Conservation (phyloP, 1,140 invertebrate genomes). For the Cydia fagiglandana region DNA sequence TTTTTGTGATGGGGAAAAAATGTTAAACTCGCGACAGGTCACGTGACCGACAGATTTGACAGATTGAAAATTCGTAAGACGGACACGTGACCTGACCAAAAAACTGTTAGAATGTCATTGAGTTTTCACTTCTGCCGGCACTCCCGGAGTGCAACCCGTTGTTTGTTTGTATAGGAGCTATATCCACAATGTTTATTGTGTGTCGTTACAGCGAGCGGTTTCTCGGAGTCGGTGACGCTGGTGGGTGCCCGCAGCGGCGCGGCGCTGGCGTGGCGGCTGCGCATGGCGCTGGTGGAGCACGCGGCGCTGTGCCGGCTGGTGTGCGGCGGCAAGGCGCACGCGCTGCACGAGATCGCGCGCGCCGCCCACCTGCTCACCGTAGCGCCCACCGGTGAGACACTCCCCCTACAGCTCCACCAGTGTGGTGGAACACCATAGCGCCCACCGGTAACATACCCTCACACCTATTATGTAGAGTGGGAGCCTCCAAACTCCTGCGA, state of each 20-base stretch:
- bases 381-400: slow-evolving; percentile 52
- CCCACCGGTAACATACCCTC: slow-evolving; percentile 80
- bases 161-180: no score
- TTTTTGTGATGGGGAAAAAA: no score
- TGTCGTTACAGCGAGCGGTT: slow-evolving; percentile 43
- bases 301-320: slow-evolving; percentile 98
- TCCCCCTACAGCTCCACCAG: not conserved
- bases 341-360: slow-evolving; percentile 90
- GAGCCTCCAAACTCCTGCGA: no score
- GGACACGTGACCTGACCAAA: no score
- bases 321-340: slow-evolving; percentile 95
- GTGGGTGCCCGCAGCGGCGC: slow-evolving; percentile 48
- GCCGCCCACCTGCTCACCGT: slow-evolving; percentile 83
- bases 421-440: no score
- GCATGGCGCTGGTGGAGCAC: slow-evolving; percentile 96
- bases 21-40: no score
- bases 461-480: no score
- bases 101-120: no score
- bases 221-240: not conserved
- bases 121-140: no score
- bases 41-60: no score
- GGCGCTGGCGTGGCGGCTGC: slow-evolving; percentile 84
- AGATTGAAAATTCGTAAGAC: no score
- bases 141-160: no score
- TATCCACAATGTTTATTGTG: not conserved